Evolutionary conservation across 37 sponge, comb jelly and placozoan genomes (phyloP).

Genomic region (Spongia lamella): DNA sequence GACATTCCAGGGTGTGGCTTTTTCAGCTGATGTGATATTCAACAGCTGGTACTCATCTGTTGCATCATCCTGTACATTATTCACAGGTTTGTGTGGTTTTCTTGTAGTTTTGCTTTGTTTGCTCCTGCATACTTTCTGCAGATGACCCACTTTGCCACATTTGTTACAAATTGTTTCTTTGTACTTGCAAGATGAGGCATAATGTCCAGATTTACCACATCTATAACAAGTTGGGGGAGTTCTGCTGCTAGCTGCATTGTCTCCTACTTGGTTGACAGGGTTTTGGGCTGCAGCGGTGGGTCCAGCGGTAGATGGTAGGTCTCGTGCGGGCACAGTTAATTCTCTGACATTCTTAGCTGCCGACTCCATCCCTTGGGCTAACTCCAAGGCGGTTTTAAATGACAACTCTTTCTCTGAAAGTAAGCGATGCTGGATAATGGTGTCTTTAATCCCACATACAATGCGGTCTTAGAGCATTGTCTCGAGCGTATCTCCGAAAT

Average conservation of each 20-base stretch:
- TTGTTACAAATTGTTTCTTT: constrained; percentile 6
- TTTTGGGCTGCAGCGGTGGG: not conserved
- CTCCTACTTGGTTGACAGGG: not conserved
- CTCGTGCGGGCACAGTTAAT: not conserved
- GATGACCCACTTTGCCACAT: constrained; percentile 18
- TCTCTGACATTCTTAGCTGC: constrained; percentile 8
- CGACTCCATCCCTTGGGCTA: not conserved
- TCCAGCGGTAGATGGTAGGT: not conserved
- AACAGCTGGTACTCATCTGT: not conserved
- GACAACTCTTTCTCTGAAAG: not conserved
- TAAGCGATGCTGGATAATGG: not conserved
- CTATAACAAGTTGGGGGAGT: too few species aligned
- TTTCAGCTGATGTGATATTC: not conserved
- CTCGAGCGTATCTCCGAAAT: not conserved
- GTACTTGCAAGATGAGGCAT: too few species aligned
- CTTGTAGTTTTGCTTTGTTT: not conserved
- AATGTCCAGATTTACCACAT: constrained; percentile 14
- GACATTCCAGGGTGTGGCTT: not conserved
- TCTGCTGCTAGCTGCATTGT: too few species aligned
- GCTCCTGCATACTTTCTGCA: constrained; percentile 5
- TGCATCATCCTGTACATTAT: not conserved
- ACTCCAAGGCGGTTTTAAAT: not conserved
- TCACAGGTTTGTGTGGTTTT: not conserved
- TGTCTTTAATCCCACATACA: constrained; percentile 2
- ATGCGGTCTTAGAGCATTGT: not conserved